Evolutionary conservation across 2,113 vertebrate genomes (phyloP), one percentile per base, ranked within the genome.

Genomic region (Tonatia bakeri): DNA sequence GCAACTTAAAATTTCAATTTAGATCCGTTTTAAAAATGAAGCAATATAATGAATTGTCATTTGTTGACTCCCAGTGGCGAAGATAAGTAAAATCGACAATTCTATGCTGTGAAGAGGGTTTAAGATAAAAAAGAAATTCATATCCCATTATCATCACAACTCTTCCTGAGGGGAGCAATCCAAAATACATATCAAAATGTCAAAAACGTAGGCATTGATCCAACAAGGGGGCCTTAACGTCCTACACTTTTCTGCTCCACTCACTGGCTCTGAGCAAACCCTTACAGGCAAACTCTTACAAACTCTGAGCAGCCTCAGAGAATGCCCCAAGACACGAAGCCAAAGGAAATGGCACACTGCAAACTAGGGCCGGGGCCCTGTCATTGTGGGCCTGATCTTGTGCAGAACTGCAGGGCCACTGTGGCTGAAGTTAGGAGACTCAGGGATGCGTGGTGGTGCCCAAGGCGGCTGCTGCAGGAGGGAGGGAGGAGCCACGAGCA

Each of bases 401-500:
- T 0, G 4, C 31, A 72, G 54, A 36, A n/a, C 43, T 64, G 36
- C 54, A 36, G 31, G 8, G 33, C 17, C 19, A 3, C 20, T 14
- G 69, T 14, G 72, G 24, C 12, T 52, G 76, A 20, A 24, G 1
- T 24, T 16, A 38, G 14, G 64, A 24, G 9, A 38, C n/a, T 38
- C 26, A 47, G 38, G 26, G 36, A 4, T 1, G 0, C 12, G 38
- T 1, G 45, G n/a, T 1, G 5, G 72, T n/a, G 6, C n/a, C 13
- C 11, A 4, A 1, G 38, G 64, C 0, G 3, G 4, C 56, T 4
- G 7, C 36, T 9, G 43, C 10, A 2, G 75, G 31, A 40, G 31
- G 40, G n/a, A 54, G 59, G 38, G 36, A 47, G 47, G 38, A 40
- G 15, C 17, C 14, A n/a, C 17, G 15, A 59, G 54, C 47, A 43